Base-by-base conservation (phyloP, 1,140 invertebrate genomes). In the Lordiphosa clarofinis region DNA sequence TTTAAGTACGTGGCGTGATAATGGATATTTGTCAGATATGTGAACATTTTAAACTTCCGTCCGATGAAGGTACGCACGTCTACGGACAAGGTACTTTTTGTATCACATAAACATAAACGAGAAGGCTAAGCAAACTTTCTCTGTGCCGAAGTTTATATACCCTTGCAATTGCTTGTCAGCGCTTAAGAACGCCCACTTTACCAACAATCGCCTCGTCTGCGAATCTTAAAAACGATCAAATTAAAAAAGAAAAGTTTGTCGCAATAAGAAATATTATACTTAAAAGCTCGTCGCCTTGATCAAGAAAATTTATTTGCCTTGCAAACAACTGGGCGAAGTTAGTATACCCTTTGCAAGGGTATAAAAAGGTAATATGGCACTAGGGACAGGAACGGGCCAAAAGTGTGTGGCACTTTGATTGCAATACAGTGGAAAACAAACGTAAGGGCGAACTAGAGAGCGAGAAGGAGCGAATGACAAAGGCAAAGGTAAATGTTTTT, bases 1-100 rank as follows among this genome's bases (percentile, higher is more conserved):
- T 28, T 40, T 57, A 55, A 73, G 78, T 84, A 84, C 78, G 78
- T 84, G 78, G 78, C 78, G 78, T 84, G 78, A 84, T 84, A 84
- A 84, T 84, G 78, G 78, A 84, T 84, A 84, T 84, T 82, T 84
- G 78, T 84, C 78, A 82, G 78, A 82, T 81, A 81, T 81, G 76
- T 81, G 76, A 73, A 70, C 78, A 78, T 76, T 84, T 82, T 84
- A 82, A 82, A 82, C 64, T 78, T 69, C 68, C 68, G 67, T 56
- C 59, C 71, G 15, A 37, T 7, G 8, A 35, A 40, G 40, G 37
- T 10, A 10, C 8, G 43, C n/a, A 35, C 28, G 7, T 7, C 28
- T 8, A 8, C 7, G 7, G 24, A 28, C 0, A 8, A 0, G 7
- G 28, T 13, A 42, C 19, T 44, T 37, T 36, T 56, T 75, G 56